Evolutionary conservation across 35 echinoderm and acorn worm genomes (phyloP), one percentile per base, ranked within the genome.

Genomic region (Apostichopus californicus): DNA sequence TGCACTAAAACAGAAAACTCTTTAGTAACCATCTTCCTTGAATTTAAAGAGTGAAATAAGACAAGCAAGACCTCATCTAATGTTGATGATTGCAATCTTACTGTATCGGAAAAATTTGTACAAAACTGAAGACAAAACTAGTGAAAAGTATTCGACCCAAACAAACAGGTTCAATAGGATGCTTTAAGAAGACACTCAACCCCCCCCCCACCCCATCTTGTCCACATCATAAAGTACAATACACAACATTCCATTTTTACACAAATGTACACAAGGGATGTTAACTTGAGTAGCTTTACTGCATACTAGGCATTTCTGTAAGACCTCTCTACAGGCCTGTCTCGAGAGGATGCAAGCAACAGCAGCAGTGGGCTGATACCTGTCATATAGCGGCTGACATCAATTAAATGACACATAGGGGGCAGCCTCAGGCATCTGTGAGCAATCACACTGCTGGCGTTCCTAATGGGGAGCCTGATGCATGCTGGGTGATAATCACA

Each of bases 401-500:
- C 81, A 23, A 85, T 25, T 59, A 60, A 46, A n/a, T 55, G 57
- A 85, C 55, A 17, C 55, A 21, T 23, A 85, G 81, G 55, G 57
- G 81, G 28, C 81, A 85, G 20, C 57, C 55, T 60, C 6, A n/a
- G 55, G 20, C 81, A 85, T 85, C 81, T 85, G 81, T 58, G 81
- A 58, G 81, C 81, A 85, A 85, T 85, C 81, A 85, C 55, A 59
- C 55, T 58, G 81, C 56, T 59, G 55, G 22, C 20, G 8, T 58
- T 58, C 81, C 57, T 56, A 85, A n/a, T 59, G 56, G 57, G 81
- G 57, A 85, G 81, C n/a, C 81, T 55, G 58, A 58, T n/a, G 81
- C 81, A 85, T 85, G 81, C 81, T 85, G 81, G 81, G 81, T 58
- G 15, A 85, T 85, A 58, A 15, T 75, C 14, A 75, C 71, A 75